phyloP scores from a whole-genome alignment of 1,140 invertebrate species.

The Diplogasteroides magnus region DNA sequence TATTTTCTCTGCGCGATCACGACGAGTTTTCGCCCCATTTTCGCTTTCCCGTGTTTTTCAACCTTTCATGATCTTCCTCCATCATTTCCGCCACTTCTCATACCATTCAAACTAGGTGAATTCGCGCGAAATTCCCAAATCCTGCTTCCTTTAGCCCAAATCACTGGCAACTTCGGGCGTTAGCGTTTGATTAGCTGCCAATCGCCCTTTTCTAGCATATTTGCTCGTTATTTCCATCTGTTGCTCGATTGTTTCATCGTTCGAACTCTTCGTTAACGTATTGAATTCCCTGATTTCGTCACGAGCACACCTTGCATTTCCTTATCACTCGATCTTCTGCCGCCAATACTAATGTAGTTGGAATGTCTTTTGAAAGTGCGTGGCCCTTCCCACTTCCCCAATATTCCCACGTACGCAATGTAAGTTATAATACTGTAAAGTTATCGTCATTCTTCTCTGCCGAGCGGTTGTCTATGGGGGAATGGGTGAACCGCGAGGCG shows the following conservation, averaged over 20 bases:
- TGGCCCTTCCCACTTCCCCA: background rate
- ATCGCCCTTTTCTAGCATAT: conserved; percentile 2
- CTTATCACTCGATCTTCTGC: background rate
- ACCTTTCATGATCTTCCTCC: background rate
- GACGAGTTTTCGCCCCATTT: background rate
- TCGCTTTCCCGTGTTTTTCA: background rate
- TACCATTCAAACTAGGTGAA: background rate
- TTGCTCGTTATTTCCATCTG: background rate
- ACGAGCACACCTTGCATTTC: background rate
- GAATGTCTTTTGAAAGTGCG: background rate
- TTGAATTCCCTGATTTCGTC: background rate
- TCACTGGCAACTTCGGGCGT: background rate
- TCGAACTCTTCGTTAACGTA: background rate
- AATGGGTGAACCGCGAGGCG: no score
- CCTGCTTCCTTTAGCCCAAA: background rate
- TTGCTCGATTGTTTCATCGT: background rate
- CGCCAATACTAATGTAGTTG: background rate
- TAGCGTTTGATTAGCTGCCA: no score
- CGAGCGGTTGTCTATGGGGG: no score
- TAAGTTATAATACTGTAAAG: no score
- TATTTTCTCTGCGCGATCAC: background rate
- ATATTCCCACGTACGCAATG: background rate
- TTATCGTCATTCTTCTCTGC: no score
- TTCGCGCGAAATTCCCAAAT: background rate
- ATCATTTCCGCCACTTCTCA: background rate